phyloP scores from a whole-genome alignment of 2,888 invertebrate genomes.

The Trachelus troglodyta region DNA sequence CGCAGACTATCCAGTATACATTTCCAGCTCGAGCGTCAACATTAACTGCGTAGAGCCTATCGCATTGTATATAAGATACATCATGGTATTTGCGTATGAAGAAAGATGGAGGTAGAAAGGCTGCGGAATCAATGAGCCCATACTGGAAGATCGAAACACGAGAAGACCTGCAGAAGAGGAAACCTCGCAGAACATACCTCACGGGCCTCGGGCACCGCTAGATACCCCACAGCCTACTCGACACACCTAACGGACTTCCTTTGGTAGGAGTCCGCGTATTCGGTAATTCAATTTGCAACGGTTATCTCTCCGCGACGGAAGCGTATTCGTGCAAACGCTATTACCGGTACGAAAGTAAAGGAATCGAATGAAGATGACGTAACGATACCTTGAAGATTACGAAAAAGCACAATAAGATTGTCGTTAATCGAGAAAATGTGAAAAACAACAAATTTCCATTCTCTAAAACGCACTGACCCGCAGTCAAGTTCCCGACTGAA shows the following conservation, averaged over 20 bases:
- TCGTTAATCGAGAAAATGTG: background rate
- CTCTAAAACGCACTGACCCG: background rate
- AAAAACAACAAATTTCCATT: background rate
- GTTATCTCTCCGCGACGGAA: constrained; percentile 28
- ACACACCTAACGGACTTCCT: constrained; percentile 65
- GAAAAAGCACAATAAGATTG: background rate
- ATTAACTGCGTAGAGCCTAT: no score
- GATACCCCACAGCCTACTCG: constrained; percentile 44
- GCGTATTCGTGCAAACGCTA: constrained; percentile 16
- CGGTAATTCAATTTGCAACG: constrained; percentile 49
- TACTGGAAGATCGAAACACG: constrained; percentile 51
- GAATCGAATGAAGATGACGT: background rate
- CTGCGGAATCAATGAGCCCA: constrained; percentile 1
- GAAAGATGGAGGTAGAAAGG: background rate
- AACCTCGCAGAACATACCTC: constrained; percentile 62
- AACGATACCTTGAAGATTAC: background rate
- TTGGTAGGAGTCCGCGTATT: constrained; percentile 49
- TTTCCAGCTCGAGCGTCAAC: no score
- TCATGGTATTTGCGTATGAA: background rate
- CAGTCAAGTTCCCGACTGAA: no score
- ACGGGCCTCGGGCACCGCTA: constrained; percentile 48
- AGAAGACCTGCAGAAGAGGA: constrained; percentile 50
- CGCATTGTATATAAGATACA: no score
- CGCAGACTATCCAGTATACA: no score
- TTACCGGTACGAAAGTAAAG: background rate